phyloP scores from a whole-genome alignment of 1,140 invertebrate species.

The Papilio helenus region DNA sequence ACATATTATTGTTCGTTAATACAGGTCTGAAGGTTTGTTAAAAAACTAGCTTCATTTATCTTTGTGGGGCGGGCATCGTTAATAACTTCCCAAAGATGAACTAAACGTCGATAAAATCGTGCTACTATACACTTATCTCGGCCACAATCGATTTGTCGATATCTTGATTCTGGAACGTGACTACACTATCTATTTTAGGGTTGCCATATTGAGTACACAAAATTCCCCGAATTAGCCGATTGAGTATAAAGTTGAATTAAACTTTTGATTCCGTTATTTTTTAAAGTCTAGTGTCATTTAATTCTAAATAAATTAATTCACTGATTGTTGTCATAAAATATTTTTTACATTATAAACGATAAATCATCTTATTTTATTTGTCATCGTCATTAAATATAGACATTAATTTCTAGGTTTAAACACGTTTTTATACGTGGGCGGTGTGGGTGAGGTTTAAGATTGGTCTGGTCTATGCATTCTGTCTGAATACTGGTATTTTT shows the following conservation, averaged over 20 bases:
- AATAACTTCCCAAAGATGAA: constrained; percentile 53
- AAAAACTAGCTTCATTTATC: constrained; percentile 54
- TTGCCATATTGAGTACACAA: constrained; percentile 37
- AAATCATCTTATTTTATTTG: neutral
- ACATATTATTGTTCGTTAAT: constrained; percentile 24
- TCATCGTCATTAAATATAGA: neutral
- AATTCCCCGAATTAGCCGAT: neutral
- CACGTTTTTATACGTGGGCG: constrained; percentile 14
- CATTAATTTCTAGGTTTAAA: constrained; percentile 16
- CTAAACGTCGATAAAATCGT: constrained; percentile 63
- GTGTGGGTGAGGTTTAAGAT: constrained; percentile 4
- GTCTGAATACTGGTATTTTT: constrained; percentile 19
- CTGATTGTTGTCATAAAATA: neutral
- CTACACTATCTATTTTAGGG: constrained; percentile 40
- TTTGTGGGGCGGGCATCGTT: constrained; percentile 51
- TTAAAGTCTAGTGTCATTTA: neutral
- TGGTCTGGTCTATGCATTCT: constrained; percentile 1
- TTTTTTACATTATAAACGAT: neutral
- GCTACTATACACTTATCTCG: constrained; percentile 60
- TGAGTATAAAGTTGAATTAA: neutral
- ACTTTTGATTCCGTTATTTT: neutral
- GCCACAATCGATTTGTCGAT: constrained; percentile 61
- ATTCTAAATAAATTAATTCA: neutral
- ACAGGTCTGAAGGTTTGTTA: constrained; percentile 23
- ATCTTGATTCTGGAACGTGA: constrained; percentile 57